Percentiles rank a stretch among this genome's conserved stretches.
Evolutionary conservation across 2,797 vertebrate species (phyloP).

Genomic region (Epinephelus malabaricus): DNA sequence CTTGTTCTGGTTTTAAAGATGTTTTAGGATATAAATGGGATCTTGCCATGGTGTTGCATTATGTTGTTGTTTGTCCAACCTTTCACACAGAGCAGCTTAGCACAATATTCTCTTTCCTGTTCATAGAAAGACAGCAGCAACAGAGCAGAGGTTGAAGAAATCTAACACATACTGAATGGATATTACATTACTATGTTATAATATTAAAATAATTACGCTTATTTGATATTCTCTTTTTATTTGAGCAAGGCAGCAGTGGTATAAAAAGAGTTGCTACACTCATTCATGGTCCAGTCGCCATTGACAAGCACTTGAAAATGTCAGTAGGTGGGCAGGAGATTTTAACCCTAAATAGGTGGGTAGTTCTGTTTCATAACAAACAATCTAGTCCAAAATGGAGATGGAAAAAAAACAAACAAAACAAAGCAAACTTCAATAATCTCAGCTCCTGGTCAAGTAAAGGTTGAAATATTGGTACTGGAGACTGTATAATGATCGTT

Average conservation of each 20-base stretch:
- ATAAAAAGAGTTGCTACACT: background rate
- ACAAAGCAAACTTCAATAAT: background rate
- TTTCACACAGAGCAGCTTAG: background rate
- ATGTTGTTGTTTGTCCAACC: background rate
- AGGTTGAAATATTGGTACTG: background rate
- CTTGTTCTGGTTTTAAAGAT: background rate
- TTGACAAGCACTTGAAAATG: background rate
- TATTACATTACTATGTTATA: background rate
- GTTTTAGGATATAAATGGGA: background rate
- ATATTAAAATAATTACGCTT: background rate
- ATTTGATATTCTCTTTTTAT: background rate
- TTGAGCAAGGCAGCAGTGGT: background rate
- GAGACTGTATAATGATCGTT: background rate
- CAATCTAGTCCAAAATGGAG: background rate
- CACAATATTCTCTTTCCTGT: background rate
- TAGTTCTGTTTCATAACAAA: background rate
- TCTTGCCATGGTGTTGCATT: too few species aligned
- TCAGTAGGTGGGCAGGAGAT: background rate
- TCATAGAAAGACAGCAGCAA: background rate
- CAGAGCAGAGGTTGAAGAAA: constrained; percentile 3
- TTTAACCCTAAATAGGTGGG: background rate
- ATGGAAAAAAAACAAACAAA: background rate
- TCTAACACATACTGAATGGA: background rate
- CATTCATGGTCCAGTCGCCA: background rate
- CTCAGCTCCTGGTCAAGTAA: background rate